Evolutionary conservation across 2,888 invertebrate species (phyloP), one percentile per base, ranked within the genome.

Genomic region (Platycnemis pennipes): DNA sequence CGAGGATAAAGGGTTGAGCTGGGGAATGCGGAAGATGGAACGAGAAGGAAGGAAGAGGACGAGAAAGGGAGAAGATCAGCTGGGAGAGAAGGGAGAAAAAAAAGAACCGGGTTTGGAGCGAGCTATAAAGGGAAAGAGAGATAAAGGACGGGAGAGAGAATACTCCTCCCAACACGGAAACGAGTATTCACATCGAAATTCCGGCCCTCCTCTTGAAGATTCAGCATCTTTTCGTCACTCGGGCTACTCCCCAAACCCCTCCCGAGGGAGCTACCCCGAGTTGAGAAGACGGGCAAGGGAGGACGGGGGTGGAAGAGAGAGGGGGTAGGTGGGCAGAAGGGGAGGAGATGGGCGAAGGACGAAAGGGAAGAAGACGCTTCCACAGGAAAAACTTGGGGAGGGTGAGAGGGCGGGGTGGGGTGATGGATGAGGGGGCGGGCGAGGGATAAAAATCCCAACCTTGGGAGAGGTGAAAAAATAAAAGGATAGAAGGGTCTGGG

Each of bases 151-250:
- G 42, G 22, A 49, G 49, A 31, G 22, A 42, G 53, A 19, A 37
- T 42, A 31, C 37, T 37, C 49, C 89, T 63, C 63, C 63, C 63
- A 63, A 56, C 89, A 53, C 89, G 89, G 89, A 89, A 89, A 89
- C 49, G 49, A 53, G 53, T 89, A 42, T 56, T 89, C 89, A 56
- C 56, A 89, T 89, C 89, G 89, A 56, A 89, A 89, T 89, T 42
- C 89, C 89, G 53, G 53, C 53, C 53, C 89, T 53, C 37, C 89
- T 89, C 89, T 89, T 56, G 89, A 89, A 89, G 89, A 89, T 89
- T 89, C 89, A 89, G 89, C 89, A 89, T 89, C 89, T 89, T 89
- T 89, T 89, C 89, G 56, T 89, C 89, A 89, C 53, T 56, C 42
- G 37, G 86, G 86, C 86, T 44, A 86, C 86, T 86, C 49, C 53